Conservation (phyloP, 2,797 vertebrate genomes). For the Notolepis coatsorum region DNA sequence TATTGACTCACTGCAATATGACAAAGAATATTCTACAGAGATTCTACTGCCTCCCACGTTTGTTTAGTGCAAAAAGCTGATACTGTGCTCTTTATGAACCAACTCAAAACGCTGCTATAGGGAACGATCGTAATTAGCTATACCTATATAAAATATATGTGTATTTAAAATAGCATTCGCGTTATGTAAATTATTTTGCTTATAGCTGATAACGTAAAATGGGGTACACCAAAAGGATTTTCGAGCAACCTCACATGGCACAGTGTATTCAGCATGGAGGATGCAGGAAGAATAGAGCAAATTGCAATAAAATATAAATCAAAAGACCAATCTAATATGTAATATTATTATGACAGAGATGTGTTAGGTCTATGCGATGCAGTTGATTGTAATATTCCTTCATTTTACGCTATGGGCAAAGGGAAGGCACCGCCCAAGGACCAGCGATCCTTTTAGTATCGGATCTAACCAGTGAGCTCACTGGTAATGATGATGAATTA, state of each 20-base stretch:
- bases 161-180: neutral
- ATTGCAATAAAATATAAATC: conserved; percentile 34
- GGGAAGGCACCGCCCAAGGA: conserved; percentile 85
- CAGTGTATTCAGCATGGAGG: conserved; percentile 42
- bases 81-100: conserved; percentile 20
- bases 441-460: conserved; percentile 36
- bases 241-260: conserved; percentile 62
- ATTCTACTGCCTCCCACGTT: conserved; percentile 91
- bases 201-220: conserved; percentile 40
- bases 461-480: conserved; percentile 14
- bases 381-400: conserved; percentile 50
- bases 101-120: neutral
- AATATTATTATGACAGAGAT: conserved; percentile 36
- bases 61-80: conserved; percentile 80
- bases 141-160: neutral
- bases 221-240: conserved; percentile 23
- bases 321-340: conserved; percentile 25
- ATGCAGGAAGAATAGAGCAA: conserved; percentile 8
- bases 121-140: neutral
- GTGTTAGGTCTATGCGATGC: conserved; percentile 43
- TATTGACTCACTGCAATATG: conserved; percentile 92
- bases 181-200: neutral
- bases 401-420: conserved; percentile 41
- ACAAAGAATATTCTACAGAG: conserved; percentile 99
- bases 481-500: neutral